A percentile compares a stretch with the other conserved stretches of the same genome.
Evolutionary conservation across 2,113 vertebrate species (phyloP).

Genomic region (Crocuta crocuta): DNA sequence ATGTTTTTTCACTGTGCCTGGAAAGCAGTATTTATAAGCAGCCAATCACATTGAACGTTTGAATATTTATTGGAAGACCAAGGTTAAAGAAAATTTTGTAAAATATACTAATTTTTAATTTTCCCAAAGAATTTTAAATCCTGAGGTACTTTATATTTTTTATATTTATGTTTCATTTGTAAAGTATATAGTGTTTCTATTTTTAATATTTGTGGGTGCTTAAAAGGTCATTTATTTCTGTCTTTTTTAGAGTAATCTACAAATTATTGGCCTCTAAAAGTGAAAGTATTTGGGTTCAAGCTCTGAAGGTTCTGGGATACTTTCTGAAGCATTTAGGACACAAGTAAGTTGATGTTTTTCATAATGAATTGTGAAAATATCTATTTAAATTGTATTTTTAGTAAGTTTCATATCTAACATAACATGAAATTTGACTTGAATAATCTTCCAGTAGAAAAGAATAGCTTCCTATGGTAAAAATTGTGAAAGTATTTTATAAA

Average conservation of each 20-base stretch:
- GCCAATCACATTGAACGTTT: neutral
- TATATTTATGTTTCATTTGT: neutral
- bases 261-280: slow-evolving; percentile 97
- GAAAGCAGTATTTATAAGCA: neutral
- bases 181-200: neutral
- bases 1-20: neutral
- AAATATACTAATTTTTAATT: neutral
- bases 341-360: slow-evolving; percentile 92
- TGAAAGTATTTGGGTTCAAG: slow-evolving; percentile 97
- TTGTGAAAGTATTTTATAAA: neutral
- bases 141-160: slow-evolving; percentile 4
- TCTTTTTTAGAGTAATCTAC: slow-evolving; percentile 94
- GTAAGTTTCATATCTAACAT: neutral
- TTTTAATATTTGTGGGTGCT: slow-evolving; percentile 4
- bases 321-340: slow-evolving; percentile 98
- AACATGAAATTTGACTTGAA: slow-evolving; percentile 15
- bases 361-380: slow-evolving; percentile 22
- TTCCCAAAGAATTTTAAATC: neutral
- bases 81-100: neutral
- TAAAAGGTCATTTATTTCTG: slow-evolving; percentile 24
- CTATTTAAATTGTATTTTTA: slow-evolving; percentile 4
- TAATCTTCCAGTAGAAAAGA: neutral
- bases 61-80: neutral
- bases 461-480: neutral
- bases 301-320: slow-evolving; percentile 97